A percentile compares a stretch with the other conserved stretches of the same genome.
These are phyloP conservation scores for Coluber constrictor DNA, from an alignment of 2,797 vertebrate species.

Conservation along the genomic window DNA sequence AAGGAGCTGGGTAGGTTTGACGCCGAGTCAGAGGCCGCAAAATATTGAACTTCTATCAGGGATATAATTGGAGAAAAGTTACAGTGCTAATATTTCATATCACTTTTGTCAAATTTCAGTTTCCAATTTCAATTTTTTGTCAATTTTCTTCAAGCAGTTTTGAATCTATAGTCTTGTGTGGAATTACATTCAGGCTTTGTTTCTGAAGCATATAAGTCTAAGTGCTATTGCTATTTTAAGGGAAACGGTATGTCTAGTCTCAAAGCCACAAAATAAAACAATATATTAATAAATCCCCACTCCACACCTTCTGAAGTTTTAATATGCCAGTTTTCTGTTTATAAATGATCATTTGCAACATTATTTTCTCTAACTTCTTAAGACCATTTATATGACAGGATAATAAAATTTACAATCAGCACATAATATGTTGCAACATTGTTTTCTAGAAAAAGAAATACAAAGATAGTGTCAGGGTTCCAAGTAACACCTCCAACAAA, in stretches of 20 bases:
- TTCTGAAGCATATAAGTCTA: not conserved
- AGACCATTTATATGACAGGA: not conserved
- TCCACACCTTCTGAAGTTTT: not conserved
- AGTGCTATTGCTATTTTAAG: not conserved
- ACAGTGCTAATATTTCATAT: not conserved
- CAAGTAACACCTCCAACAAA: too few species aligned
- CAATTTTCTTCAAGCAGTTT: not conserved
- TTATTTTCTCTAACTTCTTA: not conserved
- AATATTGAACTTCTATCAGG: not conserved
- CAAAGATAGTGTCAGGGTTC: too few species aligned
- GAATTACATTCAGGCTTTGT: not conserved
- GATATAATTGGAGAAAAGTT: not conserved
- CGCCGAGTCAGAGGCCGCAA: not conserved
- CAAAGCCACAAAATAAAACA: not conserved
- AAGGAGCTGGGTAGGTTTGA: too few species aligned
- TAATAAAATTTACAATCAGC: not conserved
- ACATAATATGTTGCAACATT: not conserved
- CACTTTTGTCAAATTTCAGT: not conserved
- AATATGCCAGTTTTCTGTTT: not conserved
- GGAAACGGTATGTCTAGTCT: not conserved
- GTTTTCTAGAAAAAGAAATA: not conserved
- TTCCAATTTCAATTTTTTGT: not conserved
- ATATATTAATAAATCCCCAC: not conserved
- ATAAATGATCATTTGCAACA: not conserved
- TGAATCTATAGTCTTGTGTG: not conserved